Base-by-base conservation (phyloP, 2,888 invertebrate species). In the Nephrotoma appendiculata region DNA sequence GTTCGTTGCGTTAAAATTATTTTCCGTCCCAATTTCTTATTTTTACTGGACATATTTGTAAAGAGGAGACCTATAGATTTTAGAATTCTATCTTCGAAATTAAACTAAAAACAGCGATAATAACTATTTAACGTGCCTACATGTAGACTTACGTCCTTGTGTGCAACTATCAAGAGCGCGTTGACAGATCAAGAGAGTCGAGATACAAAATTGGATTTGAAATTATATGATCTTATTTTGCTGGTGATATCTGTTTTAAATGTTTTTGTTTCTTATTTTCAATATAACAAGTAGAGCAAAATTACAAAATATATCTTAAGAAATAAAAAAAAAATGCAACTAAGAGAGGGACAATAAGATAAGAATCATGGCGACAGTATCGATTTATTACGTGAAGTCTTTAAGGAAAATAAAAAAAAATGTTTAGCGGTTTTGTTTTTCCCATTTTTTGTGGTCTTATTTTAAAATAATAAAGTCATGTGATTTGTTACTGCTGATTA, bases 311-410 rank as follows among this genome's bases (percentile, higher is more conserved):
- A 71, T 71, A 71, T 57, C 57, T 57, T 31, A 71, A 71, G 71
- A 71, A 71, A 71, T 71, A 71, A 42, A 42, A 48, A 19, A 19
- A 41, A 43, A 84, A 84, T 43, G 41, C 42, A 84, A 84, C 43
- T 41, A 84, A 84, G 84, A 84, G 43, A 84, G 84, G 84, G 84
- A 45, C 85, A 85, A 44, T 71, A 71, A 85, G 85, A 85, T 85
- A 85, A 85, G 85, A 85, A 85, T 85, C 85, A 85, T 85, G 84
- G 85, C 85, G 85, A 85, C 85, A 85, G 44, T 44, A 85, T 85
- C 85, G 85, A 85, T 85, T 85, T 85, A 85, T 85, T 85, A 85
- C 85, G 85, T 85, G 85, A 85, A 85, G 84, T 84, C 43, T 84
- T 71, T 71, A 71, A 71, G 31, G 71, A 71, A 71, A 71, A 71